Conservation (phyloP, 2,113 vertebrate genomes). For the Heteronetta atricapilla region DNA sequence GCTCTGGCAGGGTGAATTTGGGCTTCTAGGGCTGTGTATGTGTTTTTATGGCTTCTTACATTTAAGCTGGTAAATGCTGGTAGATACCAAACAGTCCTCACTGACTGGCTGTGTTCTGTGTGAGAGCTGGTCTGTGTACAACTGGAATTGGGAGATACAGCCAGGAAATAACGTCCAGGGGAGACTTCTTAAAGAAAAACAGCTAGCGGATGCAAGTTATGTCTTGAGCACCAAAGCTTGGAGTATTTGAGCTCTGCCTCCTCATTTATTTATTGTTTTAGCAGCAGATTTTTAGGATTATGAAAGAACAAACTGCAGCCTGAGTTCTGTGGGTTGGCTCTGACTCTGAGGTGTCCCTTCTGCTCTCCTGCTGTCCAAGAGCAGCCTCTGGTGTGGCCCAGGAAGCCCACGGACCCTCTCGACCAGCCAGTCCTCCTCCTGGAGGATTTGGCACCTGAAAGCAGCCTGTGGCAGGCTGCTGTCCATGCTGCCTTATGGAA, state of each 20-base stretch:
- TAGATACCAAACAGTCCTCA: neutral
- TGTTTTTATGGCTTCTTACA: neutral
- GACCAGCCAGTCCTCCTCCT: neutral
- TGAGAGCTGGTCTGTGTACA: neutral
- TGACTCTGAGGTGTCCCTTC: too few relatives aligned
- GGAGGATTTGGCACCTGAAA: neutral
- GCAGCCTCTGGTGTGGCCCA: neutral
- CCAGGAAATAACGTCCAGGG: neutral
- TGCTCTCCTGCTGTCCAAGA: neutral
- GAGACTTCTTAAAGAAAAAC: neutral
- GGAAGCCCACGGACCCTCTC: neutral
- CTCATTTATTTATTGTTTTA: neutral
- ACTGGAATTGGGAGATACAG: neutral
- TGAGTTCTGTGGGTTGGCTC: neutral
- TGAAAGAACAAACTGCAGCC: neutral
- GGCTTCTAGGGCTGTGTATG: rapidly evolving
- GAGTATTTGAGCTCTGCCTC: neutral
- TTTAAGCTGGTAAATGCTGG: neutral
- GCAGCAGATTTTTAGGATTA: neutral
- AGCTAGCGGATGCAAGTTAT: neutral
- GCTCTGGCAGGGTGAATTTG: neutral
- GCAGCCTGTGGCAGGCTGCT: neutral
- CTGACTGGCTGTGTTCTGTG: neutral
- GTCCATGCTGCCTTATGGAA: neutral
- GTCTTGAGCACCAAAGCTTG: neutral